Percentiles rank a stretch among this genome's conserved stretches.
phyloP scores from a whole-genome alignment of 2,888 invertebrate genomes.

The Volucella bombylans region DNA sequence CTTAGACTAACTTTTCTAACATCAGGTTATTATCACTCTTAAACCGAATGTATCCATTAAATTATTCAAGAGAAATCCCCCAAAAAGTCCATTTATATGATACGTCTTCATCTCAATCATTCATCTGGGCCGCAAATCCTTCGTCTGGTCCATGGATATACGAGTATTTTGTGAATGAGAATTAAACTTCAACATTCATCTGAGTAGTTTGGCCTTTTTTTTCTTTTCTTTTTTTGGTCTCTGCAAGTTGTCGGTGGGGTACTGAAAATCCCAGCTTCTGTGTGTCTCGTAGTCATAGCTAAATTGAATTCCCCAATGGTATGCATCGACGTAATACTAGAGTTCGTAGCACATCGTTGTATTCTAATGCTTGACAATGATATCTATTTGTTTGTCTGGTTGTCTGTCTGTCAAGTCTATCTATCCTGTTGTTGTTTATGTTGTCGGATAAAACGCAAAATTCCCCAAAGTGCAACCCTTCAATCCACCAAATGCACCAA shows the following conservation, averaged over 20 bases:
- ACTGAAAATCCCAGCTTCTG: conserved; percentile 4
- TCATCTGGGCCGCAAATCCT: conserved; percentile 26
- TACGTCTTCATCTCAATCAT: conserved; percentile 36
- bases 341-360: neutral
- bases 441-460: conserved; percentile 60
- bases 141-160: neutral
- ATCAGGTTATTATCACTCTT: conserved; percentile 51
- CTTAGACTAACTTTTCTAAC: conserved; percentile 37
- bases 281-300: conserved; percentile 35
- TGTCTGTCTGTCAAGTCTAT: conserved; percentile 58
- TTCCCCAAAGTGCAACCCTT: conserved; percentile 67
- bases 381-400: conserved; percentile 70
- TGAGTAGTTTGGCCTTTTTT: conserved; percentile 39
- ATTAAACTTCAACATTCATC: conserved; percentile 56
- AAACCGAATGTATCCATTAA: conserved; percentile 52
- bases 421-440: conserved; percentile 63
- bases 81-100: conserved; percentile 14
- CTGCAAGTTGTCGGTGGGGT: conserved; percentile 22
- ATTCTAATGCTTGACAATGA: conserved; percentile 53
- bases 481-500: conserved; percentile 16
- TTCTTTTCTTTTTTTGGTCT: conserved; percentile 9
- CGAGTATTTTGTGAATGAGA: neutral
- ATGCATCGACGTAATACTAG: conserved; percentile 45
- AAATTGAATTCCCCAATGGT: conserved; percentile 68
- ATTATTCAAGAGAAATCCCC: conserved; percentile 51